Percentiles rank a stretch among this genome's conserved stretches.
These are phyloP conservation scores for Metellina segmentata DNA, from an alignment of 2,888 invertebrate species.

Conservation along the genomic window DNA sequence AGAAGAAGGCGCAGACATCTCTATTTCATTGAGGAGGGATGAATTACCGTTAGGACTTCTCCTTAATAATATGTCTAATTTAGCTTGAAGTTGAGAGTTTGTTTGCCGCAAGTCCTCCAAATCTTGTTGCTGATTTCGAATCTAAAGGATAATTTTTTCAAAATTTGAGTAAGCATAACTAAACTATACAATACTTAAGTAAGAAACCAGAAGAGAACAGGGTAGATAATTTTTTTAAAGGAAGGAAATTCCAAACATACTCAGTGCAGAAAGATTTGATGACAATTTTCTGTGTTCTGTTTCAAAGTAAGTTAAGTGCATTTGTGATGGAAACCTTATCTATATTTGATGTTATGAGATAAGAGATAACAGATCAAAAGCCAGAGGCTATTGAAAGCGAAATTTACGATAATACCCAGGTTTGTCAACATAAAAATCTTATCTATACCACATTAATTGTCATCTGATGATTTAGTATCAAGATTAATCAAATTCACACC, in stretches of 20 bases:
- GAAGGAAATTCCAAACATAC: too few species aligned
- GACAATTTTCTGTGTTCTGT: too few species aligned
- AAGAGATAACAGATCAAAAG: background rate
- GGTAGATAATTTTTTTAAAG: too few species aligned
- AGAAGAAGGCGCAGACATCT: constrained; percentile 82
- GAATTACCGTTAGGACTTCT: constrained; percentile 81
- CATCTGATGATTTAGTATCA: too few species aligned
- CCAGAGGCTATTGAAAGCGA: background rate
- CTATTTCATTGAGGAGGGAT: constrained; percentile 95
- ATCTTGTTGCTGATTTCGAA: constrained; percentile 83
- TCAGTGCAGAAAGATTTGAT: too few species aligned
- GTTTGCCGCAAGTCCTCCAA: constrained; percentile 87
- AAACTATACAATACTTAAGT: background rate
- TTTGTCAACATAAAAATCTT: background rate
- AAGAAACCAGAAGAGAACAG: background rate
- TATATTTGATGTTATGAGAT: background rate
- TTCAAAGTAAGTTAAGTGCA: too few species aligned
- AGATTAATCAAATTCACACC: too few species aligned
- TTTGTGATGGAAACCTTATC: background rate
- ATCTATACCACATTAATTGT: background rate
- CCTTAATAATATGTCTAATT: constrained; percentile 85
- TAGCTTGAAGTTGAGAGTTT: constrained; percentile 87
- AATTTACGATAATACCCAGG: background rate
- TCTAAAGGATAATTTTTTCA: constrained; percentile 78
- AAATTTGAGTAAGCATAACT: background rate